Base-by-base conservation (phyloP, 1,140 invertebrate genomes). In the Eumeta japonica region DNA sequence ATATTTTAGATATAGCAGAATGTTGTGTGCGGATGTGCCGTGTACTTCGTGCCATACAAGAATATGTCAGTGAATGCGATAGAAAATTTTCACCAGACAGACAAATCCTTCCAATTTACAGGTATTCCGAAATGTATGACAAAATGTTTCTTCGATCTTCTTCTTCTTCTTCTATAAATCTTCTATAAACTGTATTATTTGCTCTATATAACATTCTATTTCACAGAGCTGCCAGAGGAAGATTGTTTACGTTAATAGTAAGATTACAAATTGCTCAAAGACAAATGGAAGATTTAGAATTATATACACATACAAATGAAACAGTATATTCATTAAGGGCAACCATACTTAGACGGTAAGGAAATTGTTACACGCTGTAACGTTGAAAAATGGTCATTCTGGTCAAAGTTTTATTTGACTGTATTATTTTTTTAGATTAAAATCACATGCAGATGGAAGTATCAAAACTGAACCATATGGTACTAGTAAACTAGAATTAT, bases 51-150 rank as follows among this genome's bases (percentile, higher is more conserved):
- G 93, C 97, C 50, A 81, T 98, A 42, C 87, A 92, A 55, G 94
- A 97, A 76, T 98, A 98, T 63, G 87, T 98, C 37, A 89, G 87
- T 43, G 94, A 98, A 73, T 97, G 94, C 79, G 95, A 98, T 79
- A 85, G 87, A 39, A 86, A 90, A 38, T 97, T 92, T 76, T 84
- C 85, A 15, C 88, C 90, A 7, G 94, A 98, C 64, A 80, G 95
- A 43, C 86, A 88, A 52, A 89, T 94, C 57, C 76, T 97, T 46
- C 92, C 92, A 16, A 81, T 95, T 31, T 87, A 89, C 58, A 86
- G 89, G 83, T 89, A 30, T 30, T 5, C 9, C 13, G 20, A 7
- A n/a, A 24, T 24, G 20, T 24, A 7, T 24, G 5, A 24, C 5
- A 24, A 24, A n/a, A 7, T 24, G 20, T 7, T 24, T 24, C 5